These are phyloP conservation scores for Minunthozetes semirufus DNA, from an alignment of 2,888 invertebrate species.

Conservation along the genomic window DNA sequence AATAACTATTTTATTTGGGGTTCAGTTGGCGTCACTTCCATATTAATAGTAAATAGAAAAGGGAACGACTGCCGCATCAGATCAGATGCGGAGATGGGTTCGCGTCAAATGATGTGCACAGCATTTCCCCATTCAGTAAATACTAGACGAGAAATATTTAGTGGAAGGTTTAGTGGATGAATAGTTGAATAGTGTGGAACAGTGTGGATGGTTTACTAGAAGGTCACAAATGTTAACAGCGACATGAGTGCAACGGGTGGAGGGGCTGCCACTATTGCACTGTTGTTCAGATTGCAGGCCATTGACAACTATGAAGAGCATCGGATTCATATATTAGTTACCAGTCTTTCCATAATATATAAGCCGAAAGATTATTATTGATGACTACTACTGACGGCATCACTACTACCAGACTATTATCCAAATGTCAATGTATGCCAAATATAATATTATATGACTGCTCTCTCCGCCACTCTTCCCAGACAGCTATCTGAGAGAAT, in stretches of 20 bases:
- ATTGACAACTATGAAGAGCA: slow-evolving; percentile 29
- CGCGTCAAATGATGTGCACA: background rate
- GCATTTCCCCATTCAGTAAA: slow-evolving; percentile 15
- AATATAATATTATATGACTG: background rate
- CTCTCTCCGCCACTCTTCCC: background rate
- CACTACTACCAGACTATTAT: slow-evolving; percentile 11
- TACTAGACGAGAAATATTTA: slow-evolving; percentile 20
- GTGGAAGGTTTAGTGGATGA: too few relatives aligned
- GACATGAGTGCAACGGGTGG: slow-evolving; percentile 25
- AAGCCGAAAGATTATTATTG: slow-evolving; percentile 18
- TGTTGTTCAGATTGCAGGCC: slow-evolving; percentile 3
- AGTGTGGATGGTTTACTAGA: background rate
- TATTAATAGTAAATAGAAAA: slow-evolving; percentile 22
- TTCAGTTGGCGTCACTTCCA: background rate
- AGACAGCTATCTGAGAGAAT: background rate
- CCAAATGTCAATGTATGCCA: slow-evolving; percentile 12
- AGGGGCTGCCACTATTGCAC: background rate
- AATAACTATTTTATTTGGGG: slow-evolving; percentile 23
- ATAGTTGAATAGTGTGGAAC: too few relatives aligned
- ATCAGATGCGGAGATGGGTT: slow-evolving; percentile 12
- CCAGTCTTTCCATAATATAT: slow-evolving; percentile 15
- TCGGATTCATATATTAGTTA: slow-evolving; percentile 18
- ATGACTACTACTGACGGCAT: slow-evolving; percentile 25
- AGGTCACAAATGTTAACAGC: slow-evolving; percentile 25
- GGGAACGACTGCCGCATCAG: background rate